Base-by-base conservation (phyloP, 2,888 invertebrate genomes). In the Drosophila barbarae region DNA sequence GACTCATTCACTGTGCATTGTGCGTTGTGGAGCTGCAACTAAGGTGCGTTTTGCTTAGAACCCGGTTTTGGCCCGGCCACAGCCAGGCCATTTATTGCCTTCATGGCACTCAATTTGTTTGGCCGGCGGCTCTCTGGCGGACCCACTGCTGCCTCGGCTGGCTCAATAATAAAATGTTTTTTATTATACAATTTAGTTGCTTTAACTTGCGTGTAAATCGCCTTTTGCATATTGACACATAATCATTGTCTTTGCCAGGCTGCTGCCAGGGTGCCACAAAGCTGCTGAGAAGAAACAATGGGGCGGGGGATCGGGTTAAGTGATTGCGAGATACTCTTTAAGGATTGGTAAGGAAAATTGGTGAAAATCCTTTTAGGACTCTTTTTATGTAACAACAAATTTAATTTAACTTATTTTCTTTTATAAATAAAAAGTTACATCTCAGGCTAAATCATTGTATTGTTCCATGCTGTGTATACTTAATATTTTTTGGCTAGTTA, bases 71-170 rank as follows among this genome's bases (percentile, higher is more conserved):
- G 55, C 39, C 55, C 35, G 63, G 52, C 50, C 47, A 68, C 50
- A 54, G 73, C 57, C 71, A 73, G 69, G 84, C 82, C 84, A 84
- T 81, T 79, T 79, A 83, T 79, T 79, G 79, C 77, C 79, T 83
- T 83, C 83, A 79, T 81, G 84, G 82, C 80, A 81, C 80, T 81
- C 80, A 81, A 81, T 81, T 81, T 81, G 84, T 84, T 81, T 78
- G 77, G 77, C 80, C 82, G 77, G 65, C 74, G 84, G 80, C 71
- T 30, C 30, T 51, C 30, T 51, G 57, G 49, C 44, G 41, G 50
- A 49, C 47, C 38, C 28, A 36, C 52, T 18, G 41, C 52, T 18
- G 58, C 67, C 34, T 32, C 80, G 64, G 77, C 80, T 73, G 79
- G 72, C 83, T 74, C 76, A 77, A 80, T 79, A 83, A 77, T 79